These are phyloP conservation scores for Meloe dianella DNA, from an alignment of 2,888 invertebrate genomes.

Conservation along the genomic window DNA sequence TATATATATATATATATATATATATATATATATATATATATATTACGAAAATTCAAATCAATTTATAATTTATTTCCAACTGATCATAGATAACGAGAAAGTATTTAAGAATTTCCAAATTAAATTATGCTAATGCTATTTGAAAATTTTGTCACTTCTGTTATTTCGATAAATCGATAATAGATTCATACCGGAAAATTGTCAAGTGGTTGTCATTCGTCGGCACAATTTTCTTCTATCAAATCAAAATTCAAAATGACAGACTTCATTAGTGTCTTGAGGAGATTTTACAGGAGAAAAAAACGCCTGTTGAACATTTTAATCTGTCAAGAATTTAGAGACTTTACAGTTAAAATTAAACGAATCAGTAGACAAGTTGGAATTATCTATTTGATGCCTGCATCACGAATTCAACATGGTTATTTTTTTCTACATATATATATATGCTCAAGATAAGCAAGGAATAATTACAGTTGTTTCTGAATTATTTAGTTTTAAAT, in stretches of 20 bases:
- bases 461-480: conserved; percentile 26
- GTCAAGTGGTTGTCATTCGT: background rate
- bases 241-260: too few species aligned
- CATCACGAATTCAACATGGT: conserved; percentile 23
- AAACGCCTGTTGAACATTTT: conserved; percentile 25
- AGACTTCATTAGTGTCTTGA: background rate
- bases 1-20: background rate
- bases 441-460: background rate
- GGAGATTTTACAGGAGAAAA: conserved; percentile 16
- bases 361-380: conserved; percentile 27
- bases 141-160: background rate
- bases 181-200: background rate
- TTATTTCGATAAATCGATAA: background rate
- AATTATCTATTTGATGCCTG: conserved; percentile 31
- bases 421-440: conserved; percentile 11
- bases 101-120: background rate
- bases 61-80: background rate
- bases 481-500: conserved; percentile 18
- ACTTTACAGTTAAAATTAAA: conserved; percentile 23
- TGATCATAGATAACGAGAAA: background rate
- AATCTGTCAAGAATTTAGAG: conserved; percentile 31
- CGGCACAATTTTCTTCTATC: background rate
- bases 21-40: background rate
- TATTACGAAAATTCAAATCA: background rate
- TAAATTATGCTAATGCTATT: background rate